Percentiles rank a stretch among this genome's conserved stretches.
phyloP scores from a whole-genome alignment of 2,888 invertebrate species.

The Synergus itoensis region DNA sequence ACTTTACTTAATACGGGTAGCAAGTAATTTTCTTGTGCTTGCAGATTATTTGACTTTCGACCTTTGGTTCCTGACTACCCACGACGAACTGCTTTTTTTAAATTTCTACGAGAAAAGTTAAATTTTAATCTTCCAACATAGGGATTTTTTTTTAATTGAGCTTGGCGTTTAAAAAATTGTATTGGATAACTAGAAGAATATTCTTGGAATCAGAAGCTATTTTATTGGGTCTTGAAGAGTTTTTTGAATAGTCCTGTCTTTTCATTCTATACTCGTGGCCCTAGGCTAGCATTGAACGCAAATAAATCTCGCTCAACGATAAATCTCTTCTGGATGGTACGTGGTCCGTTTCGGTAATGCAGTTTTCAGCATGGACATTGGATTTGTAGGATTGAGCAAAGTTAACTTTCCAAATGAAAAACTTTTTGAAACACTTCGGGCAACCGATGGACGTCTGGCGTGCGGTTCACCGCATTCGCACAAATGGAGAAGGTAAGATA shows the following conservation, averaged over 20 bases:
- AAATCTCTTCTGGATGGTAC: constrained; percentile 53
- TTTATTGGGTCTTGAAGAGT: not conserved
- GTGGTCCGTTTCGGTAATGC: constrained; percentile 46
- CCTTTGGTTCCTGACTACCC: too few species aligned
- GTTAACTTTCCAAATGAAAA: constrained; percentile 59
- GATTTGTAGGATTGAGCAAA: constrained; percentile 49
- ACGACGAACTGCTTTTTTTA: too few species aligned
- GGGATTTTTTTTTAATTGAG: not conserved
- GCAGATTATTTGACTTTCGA: too few species aligned
- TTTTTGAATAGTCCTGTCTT: constrained; percentile 27
- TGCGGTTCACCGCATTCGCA: constrained; percentile 56
- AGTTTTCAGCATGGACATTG: constrained; percentile 46
- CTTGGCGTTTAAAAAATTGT: not conserved
- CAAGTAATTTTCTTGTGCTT: too few species aligned
- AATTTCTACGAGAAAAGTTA: too few species aligned
- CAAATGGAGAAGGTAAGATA: constrained; percentile 44
- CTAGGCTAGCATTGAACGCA: constrained; percentile 49
- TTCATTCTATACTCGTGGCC: not conserved
- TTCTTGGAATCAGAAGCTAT: not conserved
- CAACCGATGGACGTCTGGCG: constrained; percentile 51
- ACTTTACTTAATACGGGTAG: too few species aligned
- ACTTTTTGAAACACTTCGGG: constrained; percentile 56
- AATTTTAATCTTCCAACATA: too few species aligned
- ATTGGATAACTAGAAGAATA: too few species aligned
- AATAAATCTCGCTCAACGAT: constrained; percentile 54